Conservation (phyloP, 2,888 invertebrate genomes). For the Phrixothrix hirtus region DNA sequence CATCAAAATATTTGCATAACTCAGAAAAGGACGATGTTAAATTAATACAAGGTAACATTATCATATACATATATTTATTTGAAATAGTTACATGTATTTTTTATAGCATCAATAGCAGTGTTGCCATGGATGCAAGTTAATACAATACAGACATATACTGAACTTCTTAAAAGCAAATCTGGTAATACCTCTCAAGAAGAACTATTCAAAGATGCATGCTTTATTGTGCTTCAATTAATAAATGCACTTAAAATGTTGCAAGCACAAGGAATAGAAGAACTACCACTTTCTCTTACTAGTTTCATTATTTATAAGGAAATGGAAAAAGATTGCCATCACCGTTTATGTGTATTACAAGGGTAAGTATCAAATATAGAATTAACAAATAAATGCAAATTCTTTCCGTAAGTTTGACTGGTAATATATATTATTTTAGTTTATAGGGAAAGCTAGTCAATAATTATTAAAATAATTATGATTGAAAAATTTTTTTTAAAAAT, state of each 20-base stretch:
- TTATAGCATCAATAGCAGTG: conserved; percentile 76
- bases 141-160: conserved; percentile 73
- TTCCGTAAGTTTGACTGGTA: too few relatives aligned
- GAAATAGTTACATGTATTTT: background rate
- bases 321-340: conserved; percentile 65
- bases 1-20: conserved; percentile 65
- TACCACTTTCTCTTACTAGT: conserved; percentile 70
- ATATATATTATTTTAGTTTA: too few relatives aligned
- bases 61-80: background rate
- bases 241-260: conserved; percentile 82
- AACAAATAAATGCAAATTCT: too few relatives aligned
- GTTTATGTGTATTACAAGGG: conserved; percentile 78
- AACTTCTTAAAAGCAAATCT: conserved; percentile 61
- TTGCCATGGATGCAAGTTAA: conserved; percentile 74
- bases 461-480: too few relatives aligned
- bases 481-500: too few relatives aligned
- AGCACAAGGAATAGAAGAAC: conserved; percentile 80
- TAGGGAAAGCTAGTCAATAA: too few relatives aligned
- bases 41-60: conserved; percentile 66
- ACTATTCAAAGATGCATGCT: conserved; percentile 68
- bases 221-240: conserved; percentile 79
- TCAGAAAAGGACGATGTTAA: conserved; percentile 63
- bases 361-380: too few relatives aligned
- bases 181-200: conserved; percentile 50
- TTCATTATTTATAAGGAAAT: conserved; percentile 72